Conservation (phyloP, 2,797 vertebrate species). For the Helarctos malayanus region DNA sequence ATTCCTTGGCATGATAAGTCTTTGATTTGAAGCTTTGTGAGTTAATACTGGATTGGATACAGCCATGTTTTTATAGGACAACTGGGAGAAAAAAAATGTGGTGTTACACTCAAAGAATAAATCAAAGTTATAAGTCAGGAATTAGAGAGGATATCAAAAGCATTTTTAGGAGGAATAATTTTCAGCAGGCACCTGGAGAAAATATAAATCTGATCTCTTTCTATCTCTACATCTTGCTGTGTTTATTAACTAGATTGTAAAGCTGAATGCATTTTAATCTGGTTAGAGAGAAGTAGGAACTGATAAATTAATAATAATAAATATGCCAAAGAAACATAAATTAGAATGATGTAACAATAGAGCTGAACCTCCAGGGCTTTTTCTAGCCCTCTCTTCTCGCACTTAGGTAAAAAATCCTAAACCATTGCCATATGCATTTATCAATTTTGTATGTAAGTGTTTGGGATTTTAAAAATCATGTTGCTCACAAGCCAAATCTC, state of each 20-base stretch:
- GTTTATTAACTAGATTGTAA: constrained; percentile 34
- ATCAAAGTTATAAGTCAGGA: constrained; percentile 28
- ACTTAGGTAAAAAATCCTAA: not conserved
- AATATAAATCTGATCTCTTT: not conserved
- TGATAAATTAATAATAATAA: constrained; percentile 23
- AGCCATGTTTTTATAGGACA: constrained; percentile 15
- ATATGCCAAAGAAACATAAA: not conserved
- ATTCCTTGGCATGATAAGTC: constrained; percentile 1
- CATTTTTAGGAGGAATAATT: constrained; percentile 45
- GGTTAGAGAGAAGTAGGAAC: not conserved
- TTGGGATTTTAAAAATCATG: not conserved
- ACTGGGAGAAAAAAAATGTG: not conserved
- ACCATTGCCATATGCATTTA: not conserved
- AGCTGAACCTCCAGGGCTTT: not conserved
- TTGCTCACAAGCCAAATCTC: not conserved
- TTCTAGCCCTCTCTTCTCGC: not conserved
- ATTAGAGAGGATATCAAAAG: not conserved
- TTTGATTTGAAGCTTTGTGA: constrained; percentile 40
- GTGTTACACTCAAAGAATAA: not conserved
- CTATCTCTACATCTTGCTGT: not conserved
- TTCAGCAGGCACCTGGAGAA: not conserved
- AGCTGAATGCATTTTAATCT: not conserved
- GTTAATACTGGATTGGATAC: not conserved
- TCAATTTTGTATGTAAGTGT: constrained; percentile 1
- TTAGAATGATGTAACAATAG: not conserved